Evolutionary conservation across 2,113 vertebrate genomes (phyloP).

Genomic region (Entomyzon cyanotis): DNA sequence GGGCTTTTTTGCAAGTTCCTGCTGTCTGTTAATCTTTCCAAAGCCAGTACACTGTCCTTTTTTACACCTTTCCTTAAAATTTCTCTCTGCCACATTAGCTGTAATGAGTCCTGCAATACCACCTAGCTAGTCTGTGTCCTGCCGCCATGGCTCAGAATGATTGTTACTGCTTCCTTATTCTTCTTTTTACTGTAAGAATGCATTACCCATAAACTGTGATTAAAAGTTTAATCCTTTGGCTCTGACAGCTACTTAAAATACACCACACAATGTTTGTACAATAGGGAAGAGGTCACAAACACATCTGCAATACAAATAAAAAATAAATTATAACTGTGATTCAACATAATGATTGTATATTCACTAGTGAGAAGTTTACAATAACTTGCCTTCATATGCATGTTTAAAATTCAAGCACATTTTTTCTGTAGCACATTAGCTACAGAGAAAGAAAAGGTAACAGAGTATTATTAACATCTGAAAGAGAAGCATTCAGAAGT

Average conservation of each 20-base stretch:
- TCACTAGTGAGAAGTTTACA: background rate
- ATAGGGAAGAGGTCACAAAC: background rate
- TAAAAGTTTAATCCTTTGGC: background rate
- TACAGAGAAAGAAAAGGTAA: background rate
- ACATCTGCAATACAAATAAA: background rate
- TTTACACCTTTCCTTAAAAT: background rate
- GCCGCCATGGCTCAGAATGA: background rate
- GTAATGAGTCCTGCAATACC: background rate
- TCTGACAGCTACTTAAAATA: background rate
- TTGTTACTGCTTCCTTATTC: background rate
- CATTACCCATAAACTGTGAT: background rate
- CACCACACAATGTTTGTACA: background rate
- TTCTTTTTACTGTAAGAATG: background rate
- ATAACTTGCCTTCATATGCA: background rate
- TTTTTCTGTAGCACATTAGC: background rate
- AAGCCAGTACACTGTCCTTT: background rate
- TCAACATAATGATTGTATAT: background rate
- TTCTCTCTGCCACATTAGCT: background rate
- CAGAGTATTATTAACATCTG: slow-evolving; percentile 13
- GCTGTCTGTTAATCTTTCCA: background rate
- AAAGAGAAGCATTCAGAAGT: slow-evolving; percentile 3
- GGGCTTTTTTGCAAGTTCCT: background rate
- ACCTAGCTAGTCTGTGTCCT: background rate
- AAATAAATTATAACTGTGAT: background rate
- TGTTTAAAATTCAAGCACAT: background rate